These are phyloP conservation scores for Agrypnus murinus DNA, from an alignment of 2,888 invertebrate genomes.

Conservation along the genomic window DNA sequence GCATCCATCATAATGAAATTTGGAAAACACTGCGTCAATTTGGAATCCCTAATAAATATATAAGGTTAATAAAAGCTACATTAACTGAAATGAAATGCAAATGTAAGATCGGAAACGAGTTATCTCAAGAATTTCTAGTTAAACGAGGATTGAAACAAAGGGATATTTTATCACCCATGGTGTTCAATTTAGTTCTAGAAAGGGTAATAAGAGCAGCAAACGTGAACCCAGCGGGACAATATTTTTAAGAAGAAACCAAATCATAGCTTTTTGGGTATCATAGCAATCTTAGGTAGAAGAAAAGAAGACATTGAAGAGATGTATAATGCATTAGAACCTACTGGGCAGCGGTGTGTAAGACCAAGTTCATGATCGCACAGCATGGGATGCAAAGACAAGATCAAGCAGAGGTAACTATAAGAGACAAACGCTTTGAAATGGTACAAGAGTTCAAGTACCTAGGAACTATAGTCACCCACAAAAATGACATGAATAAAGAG, in stretches of 20 bases:
- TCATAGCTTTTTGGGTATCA: constrained; percentile 3
- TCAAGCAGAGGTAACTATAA: constrained; percentile 4
- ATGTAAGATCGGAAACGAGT: constrained; percentile 3
- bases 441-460: constrained; percentile 7
- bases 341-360: background rate
- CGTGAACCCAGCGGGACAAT: background rate
- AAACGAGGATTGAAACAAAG: constrained; percentile 8
- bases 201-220: constrained; percentile 1
- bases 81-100: constrained; percentile 5
- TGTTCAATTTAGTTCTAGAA: constrained; percentile 16
- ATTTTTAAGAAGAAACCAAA: constrained; percentile 4
- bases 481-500: constrained; percentile 5
- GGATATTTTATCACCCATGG: background rate
- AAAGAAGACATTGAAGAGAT: background rate
- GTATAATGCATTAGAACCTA: background rate
- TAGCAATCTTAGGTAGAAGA: constrained; percentile 12
- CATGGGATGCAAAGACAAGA: background rate
- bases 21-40: background rate
- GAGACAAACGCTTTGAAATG: background rate
- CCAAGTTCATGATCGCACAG: background rate
- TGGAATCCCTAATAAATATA: background rate
- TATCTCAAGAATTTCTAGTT: background rate
- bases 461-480: background rate
- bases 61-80: background rate
- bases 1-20: constrained; percentile 1